phyloP scores from a whole-genome alignment of 2,797 vertebrate genomes.

The Gadopsis bispinosus region DNA sequence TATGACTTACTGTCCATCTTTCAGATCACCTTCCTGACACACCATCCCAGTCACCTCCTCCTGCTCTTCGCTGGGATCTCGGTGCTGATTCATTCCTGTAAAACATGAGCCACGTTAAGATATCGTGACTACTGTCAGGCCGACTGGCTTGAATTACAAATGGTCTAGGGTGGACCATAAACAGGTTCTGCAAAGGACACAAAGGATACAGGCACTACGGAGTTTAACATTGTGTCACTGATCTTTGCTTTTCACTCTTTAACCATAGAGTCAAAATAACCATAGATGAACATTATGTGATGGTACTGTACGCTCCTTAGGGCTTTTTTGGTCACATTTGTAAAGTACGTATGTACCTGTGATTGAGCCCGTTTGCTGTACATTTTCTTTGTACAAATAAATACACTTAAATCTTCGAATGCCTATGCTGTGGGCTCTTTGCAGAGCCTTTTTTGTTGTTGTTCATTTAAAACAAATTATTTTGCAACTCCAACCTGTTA shows the following conservation, averaged over 20 bases:
- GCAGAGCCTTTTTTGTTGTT: not conserved
- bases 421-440: not conserved
- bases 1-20: conserved; percentile 89
- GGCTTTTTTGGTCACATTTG: not conserved
- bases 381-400: not conserved
- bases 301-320: not conserved
- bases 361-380: not conserved
- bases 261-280: not conserved
- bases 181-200: not conserved
- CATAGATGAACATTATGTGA: not conserved
- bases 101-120: not conserved
- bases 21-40: conserved; percentile 85
- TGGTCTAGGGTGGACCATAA: not conserved
- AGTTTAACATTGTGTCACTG: not conserved
- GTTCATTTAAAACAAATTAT: not conserved
- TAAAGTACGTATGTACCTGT: not conserved
- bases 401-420: not conserved
- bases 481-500: not conserved
- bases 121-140: not conserved
- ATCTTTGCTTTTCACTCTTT: not conserved
- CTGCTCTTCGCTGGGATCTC: conserved; percentile 21
- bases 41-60: conserved; percentile 82
- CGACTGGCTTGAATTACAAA: not conserved
- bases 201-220: not conserved
- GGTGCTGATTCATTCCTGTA: conserved; percentile 48